Evolutionary conservation across 2,888 invertebrate genomes (phyloP).

Genomic region (Ctenicera cuprea): DNA sequence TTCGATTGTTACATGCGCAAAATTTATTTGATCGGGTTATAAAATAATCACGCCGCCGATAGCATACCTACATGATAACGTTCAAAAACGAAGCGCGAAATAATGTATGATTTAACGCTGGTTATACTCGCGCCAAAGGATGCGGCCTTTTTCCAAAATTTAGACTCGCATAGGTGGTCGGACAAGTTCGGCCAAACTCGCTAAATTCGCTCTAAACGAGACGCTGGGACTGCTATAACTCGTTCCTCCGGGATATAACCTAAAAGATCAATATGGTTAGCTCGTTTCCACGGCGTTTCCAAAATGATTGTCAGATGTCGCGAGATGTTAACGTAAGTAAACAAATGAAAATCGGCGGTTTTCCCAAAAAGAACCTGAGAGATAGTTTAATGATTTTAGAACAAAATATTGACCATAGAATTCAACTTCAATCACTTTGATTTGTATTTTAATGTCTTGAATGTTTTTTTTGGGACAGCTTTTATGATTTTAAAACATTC

Average conservation of each 20-base stretch:
- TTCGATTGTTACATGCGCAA: constrained; percentile 52
- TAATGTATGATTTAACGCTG: background rate
- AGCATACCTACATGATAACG: background rate
- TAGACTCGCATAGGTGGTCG: background rate
- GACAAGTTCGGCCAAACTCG: background rate
- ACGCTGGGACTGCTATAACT: constrained; percentile 43
- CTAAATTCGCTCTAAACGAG: constrained; percentile 29
- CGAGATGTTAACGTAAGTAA: background rate
- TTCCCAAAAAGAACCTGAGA: background rate
- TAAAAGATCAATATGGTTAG: constrained; percentile 69
- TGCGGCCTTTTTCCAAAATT: constrained; percentile 1
- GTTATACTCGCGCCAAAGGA: background rate
- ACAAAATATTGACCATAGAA: background rate
- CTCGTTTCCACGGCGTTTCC: constrained; percentile 55
- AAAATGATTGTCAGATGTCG: constrained; percentile 38
- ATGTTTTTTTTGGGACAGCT: too few relatives aligned
- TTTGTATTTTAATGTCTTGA: too few relatives aligned
- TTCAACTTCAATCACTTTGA: too few relatives aligned
- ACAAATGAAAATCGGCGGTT: constrained; percentile 3
- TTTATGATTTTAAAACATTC: too few relatives aligned
- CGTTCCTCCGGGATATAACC: constrained; percentile 69
- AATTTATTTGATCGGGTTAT: constrained; percentile 46
- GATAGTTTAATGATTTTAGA: background rate
- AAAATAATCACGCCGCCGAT: constrained; percentile 18
- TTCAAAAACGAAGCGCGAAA: background rate